Percentiles rank a stretch among this genome's conserved stretches.
Evolutionary conservation across 2,797 vertebrate species (phyloP).

Genomic region (Gallinago nigripennis): DNA sequence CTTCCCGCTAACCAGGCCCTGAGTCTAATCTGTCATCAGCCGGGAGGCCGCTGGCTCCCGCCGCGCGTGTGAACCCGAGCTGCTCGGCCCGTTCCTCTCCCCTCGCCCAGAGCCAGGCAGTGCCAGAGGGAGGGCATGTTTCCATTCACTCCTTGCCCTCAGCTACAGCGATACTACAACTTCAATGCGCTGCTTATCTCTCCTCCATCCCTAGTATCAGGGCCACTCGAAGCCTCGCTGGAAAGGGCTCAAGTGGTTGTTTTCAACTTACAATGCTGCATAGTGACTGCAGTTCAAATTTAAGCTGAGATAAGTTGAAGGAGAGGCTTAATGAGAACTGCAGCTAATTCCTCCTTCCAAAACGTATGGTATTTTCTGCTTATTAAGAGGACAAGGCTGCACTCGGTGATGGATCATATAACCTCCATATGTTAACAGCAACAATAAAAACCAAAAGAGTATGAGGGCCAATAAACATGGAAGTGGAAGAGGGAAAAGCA

Average conservation of each 20-base stretch:
- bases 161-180: background rate
- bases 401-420: background rate
- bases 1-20: conserved; percentile 32
- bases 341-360: background rate
- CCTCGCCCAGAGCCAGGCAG: background rate
- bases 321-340: conserved; percentile 12
- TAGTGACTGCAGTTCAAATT: conserved; percentile 8
- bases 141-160: conserved; percentile 41
- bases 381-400: background rate
- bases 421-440: background rate
- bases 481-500: background rate
- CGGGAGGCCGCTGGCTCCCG: conserved; percentile 15
- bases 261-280: background rate
- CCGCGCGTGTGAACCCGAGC: background rate
- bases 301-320: conserved; percentile 24
- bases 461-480: background rate
- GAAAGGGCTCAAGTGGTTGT: conserved; percentile 47
- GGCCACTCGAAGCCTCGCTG: background rate
- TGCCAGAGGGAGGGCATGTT: conserved; percentile 43
- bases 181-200: conserved; percentile 50
- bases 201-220: background rate
- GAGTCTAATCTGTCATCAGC: conserved; percentile 59
- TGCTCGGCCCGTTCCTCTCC: background rate
- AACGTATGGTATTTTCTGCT: background rate
- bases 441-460: background rate